Percentiles rank a stretch among this genome's conserved stretches.
phyloP scores from a whole-genome alignment of 2,888 invertebrate species.

The Mythimna impura region DNA sequence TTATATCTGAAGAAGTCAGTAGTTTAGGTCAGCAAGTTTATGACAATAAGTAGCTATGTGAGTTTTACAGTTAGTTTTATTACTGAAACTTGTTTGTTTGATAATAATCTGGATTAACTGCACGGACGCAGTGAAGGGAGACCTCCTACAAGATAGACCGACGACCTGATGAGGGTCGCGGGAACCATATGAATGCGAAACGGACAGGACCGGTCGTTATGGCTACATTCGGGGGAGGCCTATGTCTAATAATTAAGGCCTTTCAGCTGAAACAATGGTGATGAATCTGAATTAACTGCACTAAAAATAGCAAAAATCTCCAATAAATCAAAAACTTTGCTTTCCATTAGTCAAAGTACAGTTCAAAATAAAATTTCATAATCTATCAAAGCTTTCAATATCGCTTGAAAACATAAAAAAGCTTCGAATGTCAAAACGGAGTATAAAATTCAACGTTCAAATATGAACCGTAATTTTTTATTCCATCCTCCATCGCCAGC shows the following conservation, averaged over 20 bases:
- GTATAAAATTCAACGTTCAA: conserved; percentile 22
- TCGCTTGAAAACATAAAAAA: conserved; percentile 21
- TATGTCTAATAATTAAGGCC: too few relatives aligned
- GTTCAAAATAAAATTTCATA: conserved; percentile 15
- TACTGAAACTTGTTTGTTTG: too few relatives aligned
- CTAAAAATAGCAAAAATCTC: background rate
- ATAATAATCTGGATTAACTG: too few relatives aligned
- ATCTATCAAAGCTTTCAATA: conserved; percentile 11
- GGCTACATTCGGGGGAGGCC: too few relatives aligned
- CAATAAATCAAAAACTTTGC: background rate
- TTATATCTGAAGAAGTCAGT: background rate
- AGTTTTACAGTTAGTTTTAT: background rate
- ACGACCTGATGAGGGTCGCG: too few relatives aligned
- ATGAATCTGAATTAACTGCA: too few relatives aligned
- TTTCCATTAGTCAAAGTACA: conserved; percentile 7
- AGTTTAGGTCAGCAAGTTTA: background rate
- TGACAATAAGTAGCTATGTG: background rate
- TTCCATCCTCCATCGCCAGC: conserved; percentile 25
- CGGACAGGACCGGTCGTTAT: too few relatives aligned
- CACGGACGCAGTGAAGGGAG: too few relatives aligned
- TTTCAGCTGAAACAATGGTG: too few relatives aligned
- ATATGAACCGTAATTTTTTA: conserved; percentile 38
- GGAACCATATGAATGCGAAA: too few relatives aligned
- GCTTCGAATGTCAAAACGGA: conserved; percentile 20
- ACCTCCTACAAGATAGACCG: too few relatives aligned